Evolutionary conservation across 2,113 vertebrate genomes (phyloP).

Genomic region (Labeo catla): DNA sequence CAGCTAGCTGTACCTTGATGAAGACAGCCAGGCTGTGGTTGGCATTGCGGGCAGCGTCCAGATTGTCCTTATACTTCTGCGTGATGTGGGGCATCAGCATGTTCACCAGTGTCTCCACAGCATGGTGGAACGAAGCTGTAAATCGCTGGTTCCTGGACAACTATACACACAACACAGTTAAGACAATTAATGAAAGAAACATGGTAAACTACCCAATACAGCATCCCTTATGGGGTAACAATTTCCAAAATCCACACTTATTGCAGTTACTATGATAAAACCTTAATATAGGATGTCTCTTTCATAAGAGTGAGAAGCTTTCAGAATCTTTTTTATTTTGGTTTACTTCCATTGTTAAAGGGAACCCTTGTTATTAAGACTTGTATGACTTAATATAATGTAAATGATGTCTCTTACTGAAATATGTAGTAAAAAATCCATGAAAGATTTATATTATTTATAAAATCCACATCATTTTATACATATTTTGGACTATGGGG

Average conservation of each 20-base stretch:
- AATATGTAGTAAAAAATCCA: no score
- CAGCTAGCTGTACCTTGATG: constrained; percentile 81
- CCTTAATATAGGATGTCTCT: background rate
- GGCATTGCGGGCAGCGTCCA: constrained; percentile 93
- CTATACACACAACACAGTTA: constrained; percentile 65
- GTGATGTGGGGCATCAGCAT: constrained; percentile 97
- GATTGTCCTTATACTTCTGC: constrained; percentile 95
- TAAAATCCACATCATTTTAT: no score
- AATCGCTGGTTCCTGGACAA: constrained; percentile 93
- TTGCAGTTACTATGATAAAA: background rate
- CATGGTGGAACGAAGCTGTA: constrained; percentile 88
- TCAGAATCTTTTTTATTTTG: background rate
- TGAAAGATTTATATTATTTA: no score
- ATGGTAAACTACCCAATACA: background rate
- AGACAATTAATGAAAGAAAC: background rate
- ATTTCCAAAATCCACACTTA: background rate
- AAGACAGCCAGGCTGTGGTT: constrained; percentile 96
- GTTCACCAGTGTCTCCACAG: constrained; percentile 91
- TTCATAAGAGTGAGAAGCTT: background rate
- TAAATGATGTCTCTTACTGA: no score
- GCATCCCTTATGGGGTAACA: background rate
- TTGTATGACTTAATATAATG: no score
- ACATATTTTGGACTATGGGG: no score
- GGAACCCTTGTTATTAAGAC: no score
- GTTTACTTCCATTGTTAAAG: background rate